These are phyloP conservation scores for Eurystomus glaucurus DNA, from an alignment of 2,797 vertebrate genomes.

Conservation along the genomic window DNA sequence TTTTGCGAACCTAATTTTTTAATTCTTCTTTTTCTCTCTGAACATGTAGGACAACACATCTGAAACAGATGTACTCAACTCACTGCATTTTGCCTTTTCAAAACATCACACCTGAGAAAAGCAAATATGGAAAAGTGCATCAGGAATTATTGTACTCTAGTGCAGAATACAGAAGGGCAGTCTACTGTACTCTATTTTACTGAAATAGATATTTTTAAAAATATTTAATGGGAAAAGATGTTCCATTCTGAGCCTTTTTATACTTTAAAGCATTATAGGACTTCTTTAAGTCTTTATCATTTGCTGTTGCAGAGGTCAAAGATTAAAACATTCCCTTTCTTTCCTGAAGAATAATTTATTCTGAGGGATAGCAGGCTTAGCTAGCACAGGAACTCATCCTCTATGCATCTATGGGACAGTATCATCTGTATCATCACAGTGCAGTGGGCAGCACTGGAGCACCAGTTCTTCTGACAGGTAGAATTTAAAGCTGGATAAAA, in stretches of 20 bases:
- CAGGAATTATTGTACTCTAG: neutral
- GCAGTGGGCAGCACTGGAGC: neutral
- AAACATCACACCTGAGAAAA: neutral
- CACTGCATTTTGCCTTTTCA: neutral
- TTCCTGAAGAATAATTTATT: neutral
- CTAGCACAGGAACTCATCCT: neutral
- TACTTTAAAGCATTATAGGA: neutral
- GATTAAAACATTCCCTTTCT: neutral
- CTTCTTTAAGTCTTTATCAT: neutral
- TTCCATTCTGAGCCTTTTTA: neutral
- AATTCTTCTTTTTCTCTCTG: neutral
- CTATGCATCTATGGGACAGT: neutral
- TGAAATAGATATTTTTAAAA: neutral
- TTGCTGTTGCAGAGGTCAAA: neutral
- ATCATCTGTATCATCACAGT: neutral
- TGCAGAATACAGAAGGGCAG: neutral
- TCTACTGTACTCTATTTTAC: neutral
- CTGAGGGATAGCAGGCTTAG: neutral
- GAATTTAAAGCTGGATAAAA: conserved; percentile 29
- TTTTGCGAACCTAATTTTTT: neutral
- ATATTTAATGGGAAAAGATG: neutral
- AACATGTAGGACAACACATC: neutral
- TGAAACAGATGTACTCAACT: neutral
- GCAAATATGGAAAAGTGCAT: neutral
- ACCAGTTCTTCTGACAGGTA: neutral